Evolutionary conservation across 2,113 vertebrate genomes (phyloP).

Genomic region (Junco hyemalis): DNA sequence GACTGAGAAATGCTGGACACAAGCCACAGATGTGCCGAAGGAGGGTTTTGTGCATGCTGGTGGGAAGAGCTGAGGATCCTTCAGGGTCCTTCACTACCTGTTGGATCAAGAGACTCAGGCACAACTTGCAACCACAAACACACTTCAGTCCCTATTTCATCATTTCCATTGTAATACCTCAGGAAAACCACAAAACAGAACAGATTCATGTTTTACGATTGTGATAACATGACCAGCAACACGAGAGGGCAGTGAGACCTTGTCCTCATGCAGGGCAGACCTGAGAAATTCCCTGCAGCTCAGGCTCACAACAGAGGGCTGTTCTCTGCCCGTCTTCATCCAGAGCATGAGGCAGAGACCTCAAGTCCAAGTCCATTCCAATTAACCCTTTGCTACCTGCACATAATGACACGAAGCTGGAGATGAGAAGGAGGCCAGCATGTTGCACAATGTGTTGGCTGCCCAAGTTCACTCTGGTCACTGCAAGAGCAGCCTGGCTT

Average conservation of each 20-base stretch:
- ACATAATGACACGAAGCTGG: neutral
- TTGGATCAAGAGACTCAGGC: neutral
- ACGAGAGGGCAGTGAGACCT: neutral
- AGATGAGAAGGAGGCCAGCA: neutral
- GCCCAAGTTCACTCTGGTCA: neutral
- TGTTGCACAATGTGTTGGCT: neutral
- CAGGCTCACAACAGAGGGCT: neutral
- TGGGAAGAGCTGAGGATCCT: neutral
- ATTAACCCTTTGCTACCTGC: neutral
- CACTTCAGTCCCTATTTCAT: neutral
- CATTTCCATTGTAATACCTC: neutral
- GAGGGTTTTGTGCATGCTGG: neutral
- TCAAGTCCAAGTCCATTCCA: neutral
- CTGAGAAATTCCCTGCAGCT: neutral
- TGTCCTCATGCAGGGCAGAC: neutral
- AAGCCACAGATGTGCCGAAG: neutral
- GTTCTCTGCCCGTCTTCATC: neutral
- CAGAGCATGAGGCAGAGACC: neutral
- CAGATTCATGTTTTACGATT: neutral
- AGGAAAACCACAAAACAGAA: slow-evolving; percentile 19
- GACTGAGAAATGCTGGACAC: neutral
- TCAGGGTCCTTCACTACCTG: neutral
- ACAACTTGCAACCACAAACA: neutral
- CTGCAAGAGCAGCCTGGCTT: neutral
- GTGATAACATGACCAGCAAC: neutral